Base-by-base conservation (phyloP, 2,888 invertebrate species). In the Perdita meconis region DNA sequence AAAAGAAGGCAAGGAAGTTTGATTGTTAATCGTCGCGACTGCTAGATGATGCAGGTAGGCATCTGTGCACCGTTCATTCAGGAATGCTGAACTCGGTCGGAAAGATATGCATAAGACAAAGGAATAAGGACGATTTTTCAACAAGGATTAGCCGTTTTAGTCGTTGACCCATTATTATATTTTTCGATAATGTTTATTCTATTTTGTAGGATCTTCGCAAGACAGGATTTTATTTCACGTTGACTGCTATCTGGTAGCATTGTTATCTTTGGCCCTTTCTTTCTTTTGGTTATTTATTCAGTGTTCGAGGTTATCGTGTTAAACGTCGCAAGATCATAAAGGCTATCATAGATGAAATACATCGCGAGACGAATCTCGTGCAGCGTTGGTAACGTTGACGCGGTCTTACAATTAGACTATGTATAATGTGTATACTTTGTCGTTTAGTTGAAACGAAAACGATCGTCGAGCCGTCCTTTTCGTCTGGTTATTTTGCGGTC, bases 261-360 rank as follows among this genome's bases (percentile, higher is more conserved):
- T 16, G 10, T 60, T 55, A 75, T 69, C 60, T 65, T 47, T 53
- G 42, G 69, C 47, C 57, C 53, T 77, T 77, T 47, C 53, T 36
- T 63, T 51, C 59, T 63, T 71, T 55, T 8, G 63, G 51, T 50
- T 65, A 65, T 36, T 55, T 61, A 55, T 36, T 55, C 34, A 50
- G 16, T 10, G 42, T 56, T 59, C 2, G 56, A 70, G 78, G 76
- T 78, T 76, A 78, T 78, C 77, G 59, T 60, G 24, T 59, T 6
- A 13, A 56, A 22, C 34, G 76, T 42, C 50, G 34, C 40, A 40
- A 64, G 68, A 70, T 55, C 65, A 26, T 44, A 61, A 19, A 61
- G 78, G 76, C 60, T 78, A 78, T 78, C 75, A 44, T 61, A 47
- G 51, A 22, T 64, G 67, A 16, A 36, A 40, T 59, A 53, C 26